phyloP scores from a whole-genome alignment of 2,797 vertebrate genomes.

The Myoxocephalus aenaeus region DNA sequence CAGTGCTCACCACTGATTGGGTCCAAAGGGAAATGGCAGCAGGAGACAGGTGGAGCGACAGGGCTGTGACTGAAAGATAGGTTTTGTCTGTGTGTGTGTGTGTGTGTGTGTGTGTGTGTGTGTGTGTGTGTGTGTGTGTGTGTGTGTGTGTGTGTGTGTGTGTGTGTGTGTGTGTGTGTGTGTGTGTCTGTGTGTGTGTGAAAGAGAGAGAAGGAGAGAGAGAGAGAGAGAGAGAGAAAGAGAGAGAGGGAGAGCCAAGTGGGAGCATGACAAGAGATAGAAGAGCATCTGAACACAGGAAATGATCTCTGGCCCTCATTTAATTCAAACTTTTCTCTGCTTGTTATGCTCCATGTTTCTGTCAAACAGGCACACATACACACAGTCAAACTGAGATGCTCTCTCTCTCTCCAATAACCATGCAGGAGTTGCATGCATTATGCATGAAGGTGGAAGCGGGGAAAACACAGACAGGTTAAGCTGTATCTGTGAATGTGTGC shows the following conservation, averaged over 20 bases:
- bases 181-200: neutral
- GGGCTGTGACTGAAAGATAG: slow-evolving; percentile 34
- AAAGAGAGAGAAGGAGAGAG: neutral
- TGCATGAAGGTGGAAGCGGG: slow-evolving; percentile 55
- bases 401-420: slow-evolving; percentile 22
- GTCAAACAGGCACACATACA: slow-evolving; percentile 1
- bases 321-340: slow-evolving; percentile 34
- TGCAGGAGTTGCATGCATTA: slow-evolving; percentile 56
- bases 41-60: slow-evolving; percentile 55
- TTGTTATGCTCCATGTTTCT: slow-evolving; percentile 44
- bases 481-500: neutral
- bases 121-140: no score
- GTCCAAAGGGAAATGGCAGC: slow-evolving; percentile 52
- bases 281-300: slow-evolving; percentile 1
- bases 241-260: neutral
- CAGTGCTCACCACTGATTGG: slow-evolving; percentile 59
- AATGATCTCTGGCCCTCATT: slow-evolving; percentile 30
- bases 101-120: no score
- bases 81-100: neutral
- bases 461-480: slow-evolving; percentile 29
- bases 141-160: no score
- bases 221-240: neutral
- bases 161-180: neutral
- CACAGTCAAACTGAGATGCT: neutral
- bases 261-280: neutral